Evolutionary conservation across 2,113 vertebrate species (phyloP).

Genomic region (Nipponia nippon): DNA sequence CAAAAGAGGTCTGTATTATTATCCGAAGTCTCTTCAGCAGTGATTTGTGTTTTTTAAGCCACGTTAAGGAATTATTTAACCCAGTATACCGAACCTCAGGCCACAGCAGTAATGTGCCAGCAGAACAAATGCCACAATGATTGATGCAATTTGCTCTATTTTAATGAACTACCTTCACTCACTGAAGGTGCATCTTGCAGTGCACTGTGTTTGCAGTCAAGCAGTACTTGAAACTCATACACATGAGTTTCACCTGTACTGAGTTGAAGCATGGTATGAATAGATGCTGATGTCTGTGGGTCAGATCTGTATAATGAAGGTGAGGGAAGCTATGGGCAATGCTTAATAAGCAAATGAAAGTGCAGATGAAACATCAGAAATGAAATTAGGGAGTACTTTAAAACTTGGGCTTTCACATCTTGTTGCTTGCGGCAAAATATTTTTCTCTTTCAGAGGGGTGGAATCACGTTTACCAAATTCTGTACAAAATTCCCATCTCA

Average conservation of each 20-base stretch:
- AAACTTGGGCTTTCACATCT: not conserved
- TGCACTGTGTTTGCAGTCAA: not conserved
- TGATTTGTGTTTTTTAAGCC: not conserved
- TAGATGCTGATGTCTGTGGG: not conserved
- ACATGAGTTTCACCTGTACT: accelerated
- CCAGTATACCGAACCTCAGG: not conserved
- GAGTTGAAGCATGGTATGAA: not conserved
- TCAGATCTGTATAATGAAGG: not conserved
- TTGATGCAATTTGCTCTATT: not conserved
- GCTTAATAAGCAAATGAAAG: not conserved
- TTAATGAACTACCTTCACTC: not conserved
- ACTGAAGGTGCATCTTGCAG: not conserved
- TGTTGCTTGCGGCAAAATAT: not conserved
- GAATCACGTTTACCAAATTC: not conserved
- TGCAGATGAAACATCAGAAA: not conserved
- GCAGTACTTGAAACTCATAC: not conserved
- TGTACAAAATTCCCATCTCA: not conserved
- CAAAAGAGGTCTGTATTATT: not conserved
- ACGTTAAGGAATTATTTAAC: not conserved
- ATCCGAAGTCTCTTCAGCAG: not conserved
- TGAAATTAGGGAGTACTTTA: not conserved
- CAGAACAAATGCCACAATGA: not conserved
- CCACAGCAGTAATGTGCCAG: not conserved
- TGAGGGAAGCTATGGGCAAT: not conserved
- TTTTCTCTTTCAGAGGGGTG: not conserved